These are phyloP conservation scores for Temnothorax nylanderi DNA, from an alignment of 1,140 invertebrate species.

Conservation along the genomic window DNA sequence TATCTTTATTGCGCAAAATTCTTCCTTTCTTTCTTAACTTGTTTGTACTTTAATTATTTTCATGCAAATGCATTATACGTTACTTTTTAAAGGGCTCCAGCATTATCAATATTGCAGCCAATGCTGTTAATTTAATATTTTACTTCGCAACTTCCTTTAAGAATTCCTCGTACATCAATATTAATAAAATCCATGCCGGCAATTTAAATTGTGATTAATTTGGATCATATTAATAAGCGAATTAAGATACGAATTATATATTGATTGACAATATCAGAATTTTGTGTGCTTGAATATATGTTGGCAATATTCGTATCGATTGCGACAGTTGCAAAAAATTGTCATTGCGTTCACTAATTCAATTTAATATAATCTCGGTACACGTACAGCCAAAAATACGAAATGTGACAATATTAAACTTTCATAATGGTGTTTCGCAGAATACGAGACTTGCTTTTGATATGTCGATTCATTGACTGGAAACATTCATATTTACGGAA, in stretches of 20 bases:
- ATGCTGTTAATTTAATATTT: conserved; percentile 18
- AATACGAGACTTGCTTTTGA: not conserved
- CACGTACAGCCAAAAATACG: not conserved
- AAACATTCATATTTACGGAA: conserved; percentile 19
- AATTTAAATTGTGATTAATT: not conserved
- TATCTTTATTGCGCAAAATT: not conserved
- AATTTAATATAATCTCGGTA: not conserved
- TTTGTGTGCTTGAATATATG: not conserved
- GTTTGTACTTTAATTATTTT: conserved; percentile 26
- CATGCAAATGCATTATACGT: not conserved
- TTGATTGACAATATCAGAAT: not conserved
- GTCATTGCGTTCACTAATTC: not conserved
- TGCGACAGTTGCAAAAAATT: not conserved
- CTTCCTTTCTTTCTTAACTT: not conserved
- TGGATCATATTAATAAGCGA: not conserved
- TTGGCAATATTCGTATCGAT: not conserved
- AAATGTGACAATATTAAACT: not conserved
- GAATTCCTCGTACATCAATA: not conserved
- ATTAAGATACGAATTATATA: not conserved
- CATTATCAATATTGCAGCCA: conserved; percentile 33
- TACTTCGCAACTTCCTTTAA: not conserved
- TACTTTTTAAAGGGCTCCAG: not conserved
- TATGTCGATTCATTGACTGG: not conserved
- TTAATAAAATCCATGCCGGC: conserved; percentile 5
- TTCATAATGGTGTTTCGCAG: not conserved